These are phyloP conservation scores for Phylloscopus whistleri DNA, from an alignment of 2,113 vertebrate genomes.

Conservation along the genomic window DNA sequence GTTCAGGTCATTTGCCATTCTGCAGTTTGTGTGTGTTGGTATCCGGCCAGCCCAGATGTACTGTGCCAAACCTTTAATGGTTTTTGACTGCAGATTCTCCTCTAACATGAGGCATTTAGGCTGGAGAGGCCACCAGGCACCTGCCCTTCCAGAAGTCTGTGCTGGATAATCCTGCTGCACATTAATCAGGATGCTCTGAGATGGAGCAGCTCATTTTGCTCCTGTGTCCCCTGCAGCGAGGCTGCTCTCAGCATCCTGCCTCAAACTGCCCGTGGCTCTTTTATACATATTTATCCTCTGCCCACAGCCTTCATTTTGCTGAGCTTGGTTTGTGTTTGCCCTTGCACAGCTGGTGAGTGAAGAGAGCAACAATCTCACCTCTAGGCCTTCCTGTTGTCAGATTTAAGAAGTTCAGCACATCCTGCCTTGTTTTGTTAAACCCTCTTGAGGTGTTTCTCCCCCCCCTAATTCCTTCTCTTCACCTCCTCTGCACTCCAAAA, in stretches of 20 bases:
- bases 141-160: neutral
- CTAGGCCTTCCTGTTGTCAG: neutral
- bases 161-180: neutral
- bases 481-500: neutral
- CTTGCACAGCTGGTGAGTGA: neutral
- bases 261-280: neutral
- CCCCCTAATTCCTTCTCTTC: neutral
- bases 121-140: neutral
- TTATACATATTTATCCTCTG: neutral
- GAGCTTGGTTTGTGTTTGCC: neutral
- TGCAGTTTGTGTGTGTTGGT: neutral
- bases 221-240: neutral
- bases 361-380: neutral
- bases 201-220: neutral
- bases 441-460: neutral
- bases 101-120: neutral
- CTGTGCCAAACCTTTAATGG: neutral
- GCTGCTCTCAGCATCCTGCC: neutral
- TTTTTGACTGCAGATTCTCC: neutral
- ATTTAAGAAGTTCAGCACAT: neutral
- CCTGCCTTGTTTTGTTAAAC: neutral
- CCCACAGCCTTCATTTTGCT: neutral
- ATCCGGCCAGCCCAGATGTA: neutral
- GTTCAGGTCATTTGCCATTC: accelerated
- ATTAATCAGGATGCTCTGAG: neutral